phyloP scores from a whole-genome alignment of 2,888 invertebrate species.

The Periphyllus acericola region DNA sequence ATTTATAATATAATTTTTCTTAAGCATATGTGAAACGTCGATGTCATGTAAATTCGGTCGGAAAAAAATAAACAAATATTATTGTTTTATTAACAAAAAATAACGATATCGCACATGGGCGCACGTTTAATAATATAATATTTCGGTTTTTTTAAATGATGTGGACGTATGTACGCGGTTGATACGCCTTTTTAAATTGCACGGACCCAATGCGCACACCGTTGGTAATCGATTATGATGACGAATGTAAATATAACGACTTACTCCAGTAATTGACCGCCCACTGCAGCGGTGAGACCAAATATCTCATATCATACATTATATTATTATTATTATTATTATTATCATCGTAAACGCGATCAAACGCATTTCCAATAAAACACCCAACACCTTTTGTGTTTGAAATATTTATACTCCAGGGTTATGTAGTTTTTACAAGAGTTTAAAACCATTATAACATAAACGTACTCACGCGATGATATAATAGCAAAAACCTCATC shows the following conservation, averaged over 20 bases:
- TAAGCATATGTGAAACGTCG: too few relatives aligned
- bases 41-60: too few relatives aligned
- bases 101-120: not conserved
- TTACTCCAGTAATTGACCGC: constrained; percentile 27
- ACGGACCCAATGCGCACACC: constrained; percentile 11
- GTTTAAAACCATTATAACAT: too few relatives aligned
- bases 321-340: not conserved
- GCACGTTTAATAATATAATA: not conserved
- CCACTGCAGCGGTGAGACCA: not conserved
- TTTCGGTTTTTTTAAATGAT: constrained; percentile 26
- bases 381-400: constrained; percentile 2
- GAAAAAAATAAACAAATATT: not conserved
- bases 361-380: constrained; percentile 10
- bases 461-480: too few relatives aligned
- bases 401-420: not conserved
- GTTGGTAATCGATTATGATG: constrained; percentile 48
- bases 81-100: not conserved
- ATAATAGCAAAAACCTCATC: too few relatives aligned
- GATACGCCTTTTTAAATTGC: constrained; percentile 53
- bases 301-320: not conserved
- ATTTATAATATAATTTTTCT: too few relatives aligned
- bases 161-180: constrained; percentile 6
- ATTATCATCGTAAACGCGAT: constrained; percentile 5
- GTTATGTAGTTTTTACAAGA: too few relatives aligned
- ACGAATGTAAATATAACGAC: constrained; percentile 54